These are phyloP conservation scores for Gnatocerus cornutus DNA, from an alignment of 2,888 invertebrate species.

Conservation along the genomic window DNA sequence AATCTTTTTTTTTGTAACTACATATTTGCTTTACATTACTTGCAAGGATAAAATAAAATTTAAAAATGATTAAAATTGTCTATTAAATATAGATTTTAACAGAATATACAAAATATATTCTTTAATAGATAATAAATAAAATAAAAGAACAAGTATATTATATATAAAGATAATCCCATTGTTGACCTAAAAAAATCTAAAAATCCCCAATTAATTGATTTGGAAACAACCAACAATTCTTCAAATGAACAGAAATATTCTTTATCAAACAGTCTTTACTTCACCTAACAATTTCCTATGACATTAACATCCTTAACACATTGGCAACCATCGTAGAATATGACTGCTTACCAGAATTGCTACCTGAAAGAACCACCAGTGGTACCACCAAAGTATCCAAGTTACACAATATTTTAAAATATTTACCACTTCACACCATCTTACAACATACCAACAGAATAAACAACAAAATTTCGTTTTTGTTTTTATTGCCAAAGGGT, in stretches of 20 bases:
- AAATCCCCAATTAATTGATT: neutral
- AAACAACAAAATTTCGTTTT: neutral
- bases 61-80: neutral
- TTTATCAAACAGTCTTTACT: constrained; percentile 12
- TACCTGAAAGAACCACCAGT: constrained; percentile 1
- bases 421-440: neutral
- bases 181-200: constrained; percentile 4
- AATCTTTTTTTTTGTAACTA: no score
- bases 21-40: no score
- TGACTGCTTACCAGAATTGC: constrained; percentile 7
- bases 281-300: constrained; percentile 11
- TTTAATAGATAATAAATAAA: neutral
- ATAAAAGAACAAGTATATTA: neutral
- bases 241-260: neutral
- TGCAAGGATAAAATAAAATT: neutral
- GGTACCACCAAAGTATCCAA: neutral
- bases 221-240: constrained; percentile 4
- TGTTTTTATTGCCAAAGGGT: constrained; percentile 2
- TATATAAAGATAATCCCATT: no score
- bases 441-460: neutral
- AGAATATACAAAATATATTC: constrained; percentile 1
- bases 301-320: constrained; percentile 3
- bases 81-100: neutral
- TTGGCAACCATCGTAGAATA: constrained; percentile 19
- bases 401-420: neutral